Evolutionary conservation across 2,888 invertebrate species (phyloP).

Genomic region (Parnassius smintheus): DNA sequence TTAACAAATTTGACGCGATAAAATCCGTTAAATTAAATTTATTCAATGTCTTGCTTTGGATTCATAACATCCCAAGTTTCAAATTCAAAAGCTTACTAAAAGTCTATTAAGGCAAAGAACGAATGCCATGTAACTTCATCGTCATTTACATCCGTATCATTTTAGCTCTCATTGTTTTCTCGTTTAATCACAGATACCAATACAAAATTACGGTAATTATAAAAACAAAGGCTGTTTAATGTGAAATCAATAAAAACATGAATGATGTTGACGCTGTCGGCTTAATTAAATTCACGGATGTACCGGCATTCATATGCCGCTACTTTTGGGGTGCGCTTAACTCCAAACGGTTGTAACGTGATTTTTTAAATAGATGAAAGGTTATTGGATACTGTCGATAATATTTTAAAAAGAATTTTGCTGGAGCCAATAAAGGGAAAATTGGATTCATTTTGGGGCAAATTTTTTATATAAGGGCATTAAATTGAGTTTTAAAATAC

Average conservation of each 20-base stretch:
- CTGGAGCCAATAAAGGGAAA: neutral
- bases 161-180: neutral
- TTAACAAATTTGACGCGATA: no score
- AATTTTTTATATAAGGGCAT: neutral
- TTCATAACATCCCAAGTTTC: no score
- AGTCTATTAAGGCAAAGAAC: no score
- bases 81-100: no score
- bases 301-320: constrained; percentile 46
- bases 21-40: no score
- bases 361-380: constrained; percentile 20
- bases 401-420: constrained; percentile 10
- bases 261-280: constrained; percentile 43
- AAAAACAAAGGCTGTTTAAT: constrained; percentile 40
- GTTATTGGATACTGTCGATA: constrained; percentile 11
- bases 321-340: constrained; percentile 8
- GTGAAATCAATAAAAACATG: constrained; percentile 48
- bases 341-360: constrained; percentile 6
- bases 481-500: no score
- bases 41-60: no score
- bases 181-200: constrained; percentile 4
- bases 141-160: no score
- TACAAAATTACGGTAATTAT: constrained; percentile 25
- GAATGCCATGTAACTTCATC: no score
- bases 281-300: constrained; percentile 51
- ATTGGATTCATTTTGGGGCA: constrained; percentile 5